Evolutionary conservation across 2,888 invertebrate species (phyloP).

Genomic region (Anorthoa munda): DNA sequence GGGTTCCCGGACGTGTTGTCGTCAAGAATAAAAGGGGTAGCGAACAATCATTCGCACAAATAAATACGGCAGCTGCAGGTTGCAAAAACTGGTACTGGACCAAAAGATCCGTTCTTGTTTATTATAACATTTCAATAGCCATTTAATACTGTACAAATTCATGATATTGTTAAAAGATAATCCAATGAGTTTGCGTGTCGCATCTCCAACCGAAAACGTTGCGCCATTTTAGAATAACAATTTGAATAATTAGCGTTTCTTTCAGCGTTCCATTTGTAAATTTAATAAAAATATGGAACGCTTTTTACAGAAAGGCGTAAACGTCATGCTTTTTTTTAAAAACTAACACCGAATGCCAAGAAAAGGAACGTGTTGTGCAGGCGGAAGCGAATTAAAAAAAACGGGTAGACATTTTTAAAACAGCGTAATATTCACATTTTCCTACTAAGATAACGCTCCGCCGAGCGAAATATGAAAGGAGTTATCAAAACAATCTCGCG

Average conservation of each 20-base stretch:
- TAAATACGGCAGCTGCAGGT: conserved; percentile 72
- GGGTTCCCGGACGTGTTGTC: conserved; percentile 74
- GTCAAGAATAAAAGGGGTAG: conserved; percentile 64
- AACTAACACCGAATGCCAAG: conserved; percentile 75
- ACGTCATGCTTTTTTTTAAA: conserved; percentile 67
- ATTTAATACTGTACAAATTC: conserved; percentile 45
- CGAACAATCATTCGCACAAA: conserved; percentile 65
- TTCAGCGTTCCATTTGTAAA: conserved; percentile 65
- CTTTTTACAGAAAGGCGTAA: conserved; percentile 54
- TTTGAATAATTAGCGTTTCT: conserved; percentile 39
- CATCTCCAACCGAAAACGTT: conserved; percentile 23
- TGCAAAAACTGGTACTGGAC: conserved; percentile 65
- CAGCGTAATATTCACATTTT: conserved; percentile 82
- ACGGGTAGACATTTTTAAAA: conserved; percentile 76
- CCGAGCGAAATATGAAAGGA: conserved; percentile 89
- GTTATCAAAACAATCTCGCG: conserved; percentile 90
- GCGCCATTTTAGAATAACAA: conserved; percentile 34
- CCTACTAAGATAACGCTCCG: conserved; percentile 88
- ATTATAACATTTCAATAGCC: conserved; percentile 55
- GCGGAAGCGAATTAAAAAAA: conserved; percentile 64
- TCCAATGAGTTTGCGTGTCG: conserved; percentile 26
- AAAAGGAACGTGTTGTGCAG: conserved; percentile 66
- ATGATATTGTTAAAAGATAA: conserved; percentile 44
- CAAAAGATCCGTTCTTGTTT: conserved; percentile 45
- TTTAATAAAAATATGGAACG: conserved; percentile 65